Evolutionary conservation across 2,888 invertebrate genomes (phyloP).

Genomic region (Apamea anceps): DNA sequence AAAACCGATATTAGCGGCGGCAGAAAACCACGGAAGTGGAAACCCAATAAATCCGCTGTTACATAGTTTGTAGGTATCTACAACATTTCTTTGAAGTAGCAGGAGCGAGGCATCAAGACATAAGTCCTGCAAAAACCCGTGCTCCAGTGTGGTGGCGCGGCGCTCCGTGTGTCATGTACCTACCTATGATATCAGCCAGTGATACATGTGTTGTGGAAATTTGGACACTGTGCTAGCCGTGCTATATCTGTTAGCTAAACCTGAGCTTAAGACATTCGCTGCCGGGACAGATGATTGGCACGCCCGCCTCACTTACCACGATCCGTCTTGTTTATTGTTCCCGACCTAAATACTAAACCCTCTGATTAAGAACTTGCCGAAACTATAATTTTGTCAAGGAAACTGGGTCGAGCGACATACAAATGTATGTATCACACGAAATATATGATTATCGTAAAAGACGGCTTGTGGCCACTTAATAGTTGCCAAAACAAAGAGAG

Average conservation of each 20-base stretch:
- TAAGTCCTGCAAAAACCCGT: constrained; percentile 49
- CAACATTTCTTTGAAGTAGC: constrained; percentile 48
- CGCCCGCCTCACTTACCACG: constrained; percentile 40
- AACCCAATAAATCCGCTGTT: constrained; percentile 48
- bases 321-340: constrained; percentile 61
- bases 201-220: constrained; percentile 43
- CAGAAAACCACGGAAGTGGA: constrained; percentile 42
- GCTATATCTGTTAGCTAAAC: constrained; percentile 59
- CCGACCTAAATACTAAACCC: constrained; percentile 59
- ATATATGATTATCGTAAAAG: constrained; percentile 52
- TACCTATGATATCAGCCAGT: constrained; percentile 31
- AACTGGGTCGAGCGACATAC: constrained; percentile 34
- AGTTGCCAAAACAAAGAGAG: constrained; percentile 63
- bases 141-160: constrained; percentile 33
- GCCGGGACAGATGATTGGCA: constrained; percentile 57
- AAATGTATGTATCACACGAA: constrained; percentile 42
- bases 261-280: constrained; percentile 60
- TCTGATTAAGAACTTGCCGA: constrained; percentile 52
- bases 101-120: constrained; percentile 45
- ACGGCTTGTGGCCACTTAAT: constrained; percentile 57
- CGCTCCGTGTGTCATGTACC: constrained; percentile 17
- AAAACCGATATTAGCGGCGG: constrained; percentile 22
- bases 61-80: constrained; percentile 44
- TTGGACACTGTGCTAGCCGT: constrained; percentile 39
- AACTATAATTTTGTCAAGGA: constrained; percentile 58